Conservation (phyloP, 2,797 vertebrate genomes). For the Carcharodon carcharias region DNA sequence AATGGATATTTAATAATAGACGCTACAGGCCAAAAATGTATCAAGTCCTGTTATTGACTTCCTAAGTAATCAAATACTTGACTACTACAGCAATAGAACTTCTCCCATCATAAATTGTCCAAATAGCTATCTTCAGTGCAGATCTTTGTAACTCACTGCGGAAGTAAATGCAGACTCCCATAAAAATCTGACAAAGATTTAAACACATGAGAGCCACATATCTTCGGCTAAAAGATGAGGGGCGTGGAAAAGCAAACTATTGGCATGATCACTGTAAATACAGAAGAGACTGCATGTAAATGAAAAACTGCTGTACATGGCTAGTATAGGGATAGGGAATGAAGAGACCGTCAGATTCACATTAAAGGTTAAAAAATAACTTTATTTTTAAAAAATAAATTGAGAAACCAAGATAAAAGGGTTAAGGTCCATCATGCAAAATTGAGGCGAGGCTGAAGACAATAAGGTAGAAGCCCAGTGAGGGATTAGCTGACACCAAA, state of each 20-base stretch:
- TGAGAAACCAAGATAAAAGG: background rate
- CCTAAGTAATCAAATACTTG: background rate
- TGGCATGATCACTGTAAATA: background rate
- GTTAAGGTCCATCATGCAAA: background rate
- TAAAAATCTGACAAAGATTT: background rate
- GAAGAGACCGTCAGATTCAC: background rate
- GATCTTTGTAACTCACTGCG: background rate
- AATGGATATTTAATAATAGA: background rate
- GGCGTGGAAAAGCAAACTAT: background rate
- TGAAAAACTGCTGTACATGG: background rate
- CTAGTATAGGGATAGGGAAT: background rate
- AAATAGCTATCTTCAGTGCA: background rate
- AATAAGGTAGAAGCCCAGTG: background rate
- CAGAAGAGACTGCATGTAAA: background rate
- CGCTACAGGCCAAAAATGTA: background rate
- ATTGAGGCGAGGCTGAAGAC: background rate
- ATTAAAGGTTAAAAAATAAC: background rate
- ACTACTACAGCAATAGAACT: background rate
- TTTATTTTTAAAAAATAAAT: background rate
- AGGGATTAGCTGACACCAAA: background rate
- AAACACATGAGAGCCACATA: background rate
- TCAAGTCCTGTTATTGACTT: background rate
- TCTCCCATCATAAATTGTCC: background rate
- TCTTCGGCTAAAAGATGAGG: background rate
- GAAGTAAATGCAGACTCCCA: background rate